Evolutionary conservation across 35 echinoderm and acorn worm genomes (phyloP), one percentile per base, ranked within the genome.

Genomic region (Ophiothrix spiculata): DNA sequence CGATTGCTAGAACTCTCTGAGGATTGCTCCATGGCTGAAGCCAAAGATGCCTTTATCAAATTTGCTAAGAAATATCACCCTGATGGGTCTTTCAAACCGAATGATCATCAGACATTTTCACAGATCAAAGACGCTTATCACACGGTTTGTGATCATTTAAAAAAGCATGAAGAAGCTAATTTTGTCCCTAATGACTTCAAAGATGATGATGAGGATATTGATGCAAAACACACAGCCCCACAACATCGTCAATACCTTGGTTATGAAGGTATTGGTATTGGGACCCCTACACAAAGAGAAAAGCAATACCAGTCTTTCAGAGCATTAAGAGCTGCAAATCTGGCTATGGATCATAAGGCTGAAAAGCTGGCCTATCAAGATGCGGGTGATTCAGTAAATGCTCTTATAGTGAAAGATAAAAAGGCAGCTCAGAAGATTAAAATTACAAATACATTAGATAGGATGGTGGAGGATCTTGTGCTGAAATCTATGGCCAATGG

Each of bases 41-140:
- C 87, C 10, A 90, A 92, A 74, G 89, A 87, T 19, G 85, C 85
- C 31, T 97, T 91, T 76, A 69, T 97, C 34, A 83, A 88, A 31
- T 86, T 93, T n/a, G 95, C 95, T 31, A 97, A 97, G 85, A 40
- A 87, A 25, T 97, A 97, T 46, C 95, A 97, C 77, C 95, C 95
- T 39, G 95, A 97, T 79, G 93, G 88, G 38, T 36, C 77, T 69
- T 40, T 75, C 25, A 41, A 23, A 64, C 36, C 75, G 32, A 91
- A 88, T 35, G 82, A 97, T 86, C 56, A 73, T 8, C 83, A 80
- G 19, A 97, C 88, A 42, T 97, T 97, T 46, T 56, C 33, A 16
- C 45, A 97, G 40, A 73, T 93, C 8, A 79, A 93, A 54, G 88
- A 93, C 77, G 95, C 95, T 0, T 97, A 93, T 56, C 79, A 90